Evolutionary conservation across 2,113 vertebrate genomes (phyloP).

Genomic region (Probosciger aterrimus): DNA sequence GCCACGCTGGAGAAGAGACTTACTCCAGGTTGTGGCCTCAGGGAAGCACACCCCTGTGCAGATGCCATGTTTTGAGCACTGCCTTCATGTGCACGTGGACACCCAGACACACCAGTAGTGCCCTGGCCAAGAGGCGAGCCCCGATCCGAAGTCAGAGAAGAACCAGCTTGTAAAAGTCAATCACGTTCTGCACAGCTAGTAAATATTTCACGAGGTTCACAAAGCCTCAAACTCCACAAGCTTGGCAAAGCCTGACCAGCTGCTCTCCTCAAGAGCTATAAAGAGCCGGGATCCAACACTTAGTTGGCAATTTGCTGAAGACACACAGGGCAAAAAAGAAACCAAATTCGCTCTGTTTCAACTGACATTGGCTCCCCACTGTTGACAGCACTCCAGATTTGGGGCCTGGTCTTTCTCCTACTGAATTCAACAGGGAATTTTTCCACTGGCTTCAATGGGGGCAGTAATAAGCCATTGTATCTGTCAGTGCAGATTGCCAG

Average conservation of each 20-base stretch:
- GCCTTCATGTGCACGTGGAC: fast-evolving
- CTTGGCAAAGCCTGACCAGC: not conserved
- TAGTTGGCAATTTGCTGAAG: not conserved
- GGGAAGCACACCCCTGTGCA: not conserved
- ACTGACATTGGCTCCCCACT: not conserved
- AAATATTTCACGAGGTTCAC: not conserved
- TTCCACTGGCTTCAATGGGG: constrained; percentile 8
- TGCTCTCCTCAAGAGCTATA: not conserved
- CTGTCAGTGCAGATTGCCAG: constrained; percentile 46
- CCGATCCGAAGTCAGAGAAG: not conserved
- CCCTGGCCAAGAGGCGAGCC: not conserved
- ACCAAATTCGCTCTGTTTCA: not conserved
- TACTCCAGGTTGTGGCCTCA: not conserved
- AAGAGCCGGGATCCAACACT: not conserved
- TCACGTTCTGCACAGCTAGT: not conserved
- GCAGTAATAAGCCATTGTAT: constrained; percentile 53
- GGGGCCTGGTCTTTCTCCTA: constrained; percentile 46
- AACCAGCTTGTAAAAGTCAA: not conserved
- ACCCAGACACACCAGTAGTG: not conserved
- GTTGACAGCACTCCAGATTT: not conserved
- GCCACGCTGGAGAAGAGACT: fast-evolving
- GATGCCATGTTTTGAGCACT: fast-evolving
- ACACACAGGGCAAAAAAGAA: not conserved
- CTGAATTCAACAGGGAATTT: constrained; percentile 39
- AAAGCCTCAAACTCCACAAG: constrained; percentile 4